phyloP scores from a whole-genome alignment of 1,140 invertebrate genomes.

The Acromyrmex heyeri region DNA sequence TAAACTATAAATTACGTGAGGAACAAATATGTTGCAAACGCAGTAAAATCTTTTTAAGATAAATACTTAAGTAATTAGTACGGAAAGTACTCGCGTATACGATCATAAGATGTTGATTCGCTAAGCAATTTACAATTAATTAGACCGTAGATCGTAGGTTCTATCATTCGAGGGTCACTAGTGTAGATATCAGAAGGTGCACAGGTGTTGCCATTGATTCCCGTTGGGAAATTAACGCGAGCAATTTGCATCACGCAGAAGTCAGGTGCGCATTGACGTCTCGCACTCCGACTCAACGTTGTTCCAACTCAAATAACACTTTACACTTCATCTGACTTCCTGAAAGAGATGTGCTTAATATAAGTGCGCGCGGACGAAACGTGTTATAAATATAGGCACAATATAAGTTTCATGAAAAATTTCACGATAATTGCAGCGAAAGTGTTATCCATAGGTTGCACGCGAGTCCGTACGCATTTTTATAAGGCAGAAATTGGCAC shows the following conservation, averaged over 20 bases:
- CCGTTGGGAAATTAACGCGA: slow-evolving; percentile 55
- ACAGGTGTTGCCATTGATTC: slow-evolving; percentile 56
- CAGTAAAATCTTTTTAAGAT: background rate
- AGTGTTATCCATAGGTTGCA: slow-evolving; percentile 32
- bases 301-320: background rate
- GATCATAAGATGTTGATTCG: background rate
- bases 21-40: background rate
- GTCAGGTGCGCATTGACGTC: slow-evolving; percentile 53
- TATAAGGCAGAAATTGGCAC: slow-evolving; percentile 19
- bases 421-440: slow-evolving; percentile 55
- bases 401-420: slow-evolving; percentile 49
- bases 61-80: background rate
- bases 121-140: slow-evolving; percentile 45
- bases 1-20: background rate
- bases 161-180: slow-evolving; percentile 1
- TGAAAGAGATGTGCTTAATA: background rate
- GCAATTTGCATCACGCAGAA: slow-evolving; percentile 54
- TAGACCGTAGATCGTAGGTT: background rate
- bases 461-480: slow-evolving; percentile 7
- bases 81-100: background rate
- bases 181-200: slow-evolving; percentile 36
- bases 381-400: background rate
- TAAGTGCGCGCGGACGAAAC: background rate
- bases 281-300: background rate
- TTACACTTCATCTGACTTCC: background rate